These are phyloP conservation scores for Helleia helle DNA, from an alignment of 2,888 invertebrate genomes.

Conservation along the genomic window DNA sequence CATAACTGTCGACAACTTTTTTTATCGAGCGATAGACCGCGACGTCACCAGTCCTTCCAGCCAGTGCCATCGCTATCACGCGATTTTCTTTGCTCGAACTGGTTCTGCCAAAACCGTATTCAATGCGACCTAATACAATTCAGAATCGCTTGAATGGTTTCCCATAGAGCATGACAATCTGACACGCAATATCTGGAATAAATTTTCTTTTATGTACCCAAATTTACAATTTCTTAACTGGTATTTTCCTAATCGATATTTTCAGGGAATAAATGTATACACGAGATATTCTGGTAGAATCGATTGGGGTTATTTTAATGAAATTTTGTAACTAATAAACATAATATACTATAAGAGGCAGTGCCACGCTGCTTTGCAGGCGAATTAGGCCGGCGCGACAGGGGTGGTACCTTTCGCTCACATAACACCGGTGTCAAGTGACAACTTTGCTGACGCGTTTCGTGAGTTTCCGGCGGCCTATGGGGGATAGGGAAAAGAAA, in stretches of 20 bases:
- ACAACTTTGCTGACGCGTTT: too few species aligned
- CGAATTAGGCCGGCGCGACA: too few species aligned
- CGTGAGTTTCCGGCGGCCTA: too few species aligned
- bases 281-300: background rate
- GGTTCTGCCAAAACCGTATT: background rate
- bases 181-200: slow-evolving; percentile 6
- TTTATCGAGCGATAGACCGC: slow-evolving; percentile 35
- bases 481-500: too few species aligned
- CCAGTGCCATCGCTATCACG: slow-evolving; percentile 44
- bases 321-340: background rate
- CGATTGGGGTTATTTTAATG: background rate
- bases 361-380: too few species aligned
- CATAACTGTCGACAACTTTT: slow-evolving; percentile 25
- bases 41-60: slow-evolving; percentile 31
- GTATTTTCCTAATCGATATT: background rate
- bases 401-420: too few species aligned
- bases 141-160: slow-evolving; percentile 15
- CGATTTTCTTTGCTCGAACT: slow-evolving; percentile 14
- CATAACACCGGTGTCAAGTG: too few species aligned
- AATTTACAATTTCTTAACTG: background rate
- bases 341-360: background rate
- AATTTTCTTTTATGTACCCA: slow-evolving; percentile 5
- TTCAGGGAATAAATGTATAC: too few species aligned
- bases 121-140: slow-evolving; percentile 9
- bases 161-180: background rate